phyloP scores from a whole-genome alignment of 2,888 invertebrate genomes.

The Boloria euphrosyne region DNA sequence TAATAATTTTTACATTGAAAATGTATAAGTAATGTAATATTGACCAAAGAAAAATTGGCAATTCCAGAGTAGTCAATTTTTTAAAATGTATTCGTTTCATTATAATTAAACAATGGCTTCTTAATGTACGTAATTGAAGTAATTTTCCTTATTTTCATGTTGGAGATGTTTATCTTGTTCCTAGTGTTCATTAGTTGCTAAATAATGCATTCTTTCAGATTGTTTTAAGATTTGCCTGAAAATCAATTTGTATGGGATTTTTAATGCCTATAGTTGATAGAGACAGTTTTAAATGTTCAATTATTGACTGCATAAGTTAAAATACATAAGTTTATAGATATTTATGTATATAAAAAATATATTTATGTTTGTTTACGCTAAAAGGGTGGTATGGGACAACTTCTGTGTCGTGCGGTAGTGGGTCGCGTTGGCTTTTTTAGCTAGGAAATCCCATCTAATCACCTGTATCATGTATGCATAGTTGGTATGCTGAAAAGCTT shows the following conservation, averaged over 20 bases:
- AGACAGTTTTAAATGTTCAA: too few species aligned
- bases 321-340: too few species aligned
- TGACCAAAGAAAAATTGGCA: not conserved
- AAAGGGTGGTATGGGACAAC: too few species aligned
- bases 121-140: conserved; percentile 17
- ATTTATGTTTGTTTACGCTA: too few species aligned
- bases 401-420: too few species aligned
- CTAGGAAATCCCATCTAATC: too few species aligned
- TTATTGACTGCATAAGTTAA: too few species aligned
- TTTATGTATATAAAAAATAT: too few species aligned
- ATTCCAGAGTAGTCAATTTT: not conserved
- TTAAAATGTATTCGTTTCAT: conserved; percentile 9
- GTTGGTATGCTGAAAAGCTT: too few species aligned
- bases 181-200: conserved; percentile 11
- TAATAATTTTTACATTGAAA: not conserved
- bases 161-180: conserved; percentile 16
- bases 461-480: too few species aligned
- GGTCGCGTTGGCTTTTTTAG: too few species aligned
- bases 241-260: conserved; percentile 8
- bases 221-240: conserved; percentile 13
- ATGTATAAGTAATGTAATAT: not conserved
- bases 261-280: too few species aligned
- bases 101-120: conserved; percentile 17
- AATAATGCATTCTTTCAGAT: conserved; percentile 11
- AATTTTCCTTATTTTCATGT: conserved; percentile 17